phyloP scores from a whole-genome alignment of 2,113 vertebrate genomes.

The Psittacus erithacus region DNA sequence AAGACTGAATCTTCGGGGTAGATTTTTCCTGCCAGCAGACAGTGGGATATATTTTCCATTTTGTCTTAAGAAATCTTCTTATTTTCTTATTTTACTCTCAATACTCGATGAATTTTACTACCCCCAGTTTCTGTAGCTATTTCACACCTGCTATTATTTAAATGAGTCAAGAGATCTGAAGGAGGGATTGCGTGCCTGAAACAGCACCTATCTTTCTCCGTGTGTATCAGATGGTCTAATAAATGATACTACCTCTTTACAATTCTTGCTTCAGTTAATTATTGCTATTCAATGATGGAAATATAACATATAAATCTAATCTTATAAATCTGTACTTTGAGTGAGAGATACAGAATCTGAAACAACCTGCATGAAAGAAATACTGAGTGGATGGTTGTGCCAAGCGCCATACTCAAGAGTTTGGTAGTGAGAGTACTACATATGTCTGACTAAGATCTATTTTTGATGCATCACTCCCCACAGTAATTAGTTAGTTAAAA shows the following conservation, averaged over 20 bases:
- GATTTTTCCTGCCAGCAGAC: background rate
- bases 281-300: background rate
- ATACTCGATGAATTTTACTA: background rate
- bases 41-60: background rate
- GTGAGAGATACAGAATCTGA: background rate
- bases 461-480: background rate
- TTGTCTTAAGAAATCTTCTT: background rate
- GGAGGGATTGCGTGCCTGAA: background rate
- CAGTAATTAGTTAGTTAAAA: background rate
- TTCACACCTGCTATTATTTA: background rate
- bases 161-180: background rate
- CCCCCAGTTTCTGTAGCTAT: background rate
- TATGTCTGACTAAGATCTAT: background rate
- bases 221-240: background rate
- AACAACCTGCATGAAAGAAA: background rate
- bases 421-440: background rate
- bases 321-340: background rate
- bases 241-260: background rate
- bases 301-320: background rate
- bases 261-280: background rate
- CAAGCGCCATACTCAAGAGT: background rate
- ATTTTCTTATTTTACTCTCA: background rate
- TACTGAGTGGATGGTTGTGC: background rate
- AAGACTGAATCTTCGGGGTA: background rate
- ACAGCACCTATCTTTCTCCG: background rate